Conservation (phyloP, 1,140 invertebrate genomes). For the Ruditapes philippinarum region DNA sequence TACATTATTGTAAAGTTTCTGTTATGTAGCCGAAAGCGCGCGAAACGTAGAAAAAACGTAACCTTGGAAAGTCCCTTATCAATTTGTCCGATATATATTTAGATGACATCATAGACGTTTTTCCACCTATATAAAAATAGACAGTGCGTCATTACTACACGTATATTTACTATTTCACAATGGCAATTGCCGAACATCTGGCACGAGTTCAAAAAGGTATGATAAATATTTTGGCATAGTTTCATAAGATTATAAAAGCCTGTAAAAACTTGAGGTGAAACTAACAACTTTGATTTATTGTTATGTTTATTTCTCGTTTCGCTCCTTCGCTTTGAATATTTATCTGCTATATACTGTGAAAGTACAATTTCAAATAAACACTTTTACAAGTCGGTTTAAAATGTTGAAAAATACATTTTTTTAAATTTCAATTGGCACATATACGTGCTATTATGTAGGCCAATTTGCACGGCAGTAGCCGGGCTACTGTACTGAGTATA, state of each 20-base stretch:
- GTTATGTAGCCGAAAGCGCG: no score
- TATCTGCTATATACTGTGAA: no score
- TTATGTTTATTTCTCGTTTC: not conserved
- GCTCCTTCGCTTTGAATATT: not conserved
- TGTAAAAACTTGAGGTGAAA: not conserved
- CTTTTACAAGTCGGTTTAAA: no score
- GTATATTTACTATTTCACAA: not conserved
- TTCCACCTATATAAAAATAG: conserved; percentile 17
- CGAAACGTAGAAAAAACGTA: not conserved
- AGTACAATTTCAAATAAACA: no score
- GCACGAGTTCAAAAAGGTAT: not conserved
- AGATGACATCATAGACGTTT: conserved; percentile 8
- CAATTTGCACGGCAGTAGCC: no score
- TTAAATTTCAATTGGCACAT: no score
- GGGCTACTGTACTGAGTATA: no score
- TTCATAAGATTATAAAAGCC: conserved; percentile 1
- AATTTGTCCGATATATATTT: not conserved
- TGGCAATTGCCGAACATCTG: not conserved
- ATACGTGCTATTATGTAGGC: no score
- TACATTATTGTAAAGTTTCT: no score
- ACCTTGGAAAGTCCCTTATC: conserved; percentile 26
- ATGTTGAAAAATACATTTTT: no score
- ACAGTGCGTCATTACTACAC: not conserved
- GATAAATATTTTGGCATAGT: conserved; percentile 22
- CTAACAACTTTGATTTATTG: conserved; percentile 25